A percentile compares a stretch with the other conserved stretches of the same genome.
Evolutionary conservation across 2,797 vertebrate genomes (phyloP).

Genomic region (Propithecus deckenii): DNA sequence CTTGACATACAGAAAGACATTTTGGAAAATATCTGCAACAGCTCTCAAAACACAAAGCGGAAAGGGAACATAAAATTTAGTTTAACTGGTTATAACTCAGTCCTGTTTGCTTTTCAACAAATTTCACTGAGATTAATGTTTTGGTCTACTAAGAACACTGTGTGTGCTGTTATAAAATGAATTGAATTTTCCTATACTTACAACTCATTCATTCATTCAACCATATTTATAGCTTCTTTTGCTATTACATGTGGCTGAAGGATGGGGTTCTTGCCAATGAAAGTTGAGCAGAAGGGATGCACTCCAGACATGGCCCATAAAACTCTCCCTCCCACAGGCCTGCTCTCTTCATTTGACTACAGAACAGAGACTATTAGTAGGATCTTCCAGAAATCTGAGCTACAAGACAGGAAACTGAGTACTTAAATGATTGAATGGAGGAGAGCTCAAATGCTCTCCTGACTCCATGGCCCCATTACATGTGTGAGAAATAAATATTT

Average conservation of each 20-base stretch:
- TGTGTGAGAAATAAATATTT: constrained; percentile 16
- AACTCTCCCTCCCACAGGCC: neutral
- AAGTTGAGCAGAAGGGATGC: neutral
- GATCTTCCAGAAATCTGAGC: neutral
- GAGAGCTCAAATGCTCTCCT: neutral
- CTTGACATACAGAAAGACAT: neutral
- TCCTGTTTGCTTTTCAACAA: constrained; percentile 20
- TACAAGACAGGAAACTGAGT: neutral
- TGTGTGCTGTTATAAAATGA: neutral
- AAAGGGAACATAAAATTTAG: constrained; percentile 1
- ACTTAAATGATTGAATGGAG: neutral
- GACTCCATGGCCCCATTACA: neutral
- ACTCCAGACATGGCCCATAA: neutral
- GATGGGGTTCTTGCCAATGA: neutral
- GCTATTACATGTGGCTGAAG: neutral
- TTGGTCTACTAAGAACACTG: neutral
- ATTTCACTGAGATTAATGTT: neutral
- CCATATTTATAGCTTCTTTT: neutral
- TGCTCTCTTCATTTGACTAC: constrained; percentile 3
- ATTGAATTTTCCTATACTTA: neutral
- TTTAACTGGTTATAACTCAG: neutral
- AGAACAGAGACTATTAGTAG: neutral
- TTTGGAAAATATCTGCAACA: neutral
- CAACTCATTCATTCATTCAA: constrained; percentile 1
- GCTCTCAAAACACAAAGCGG: neutral